Conservation (phyloP, 2,113 vertebrate genomes). For the Mobula birostris region DNA sequence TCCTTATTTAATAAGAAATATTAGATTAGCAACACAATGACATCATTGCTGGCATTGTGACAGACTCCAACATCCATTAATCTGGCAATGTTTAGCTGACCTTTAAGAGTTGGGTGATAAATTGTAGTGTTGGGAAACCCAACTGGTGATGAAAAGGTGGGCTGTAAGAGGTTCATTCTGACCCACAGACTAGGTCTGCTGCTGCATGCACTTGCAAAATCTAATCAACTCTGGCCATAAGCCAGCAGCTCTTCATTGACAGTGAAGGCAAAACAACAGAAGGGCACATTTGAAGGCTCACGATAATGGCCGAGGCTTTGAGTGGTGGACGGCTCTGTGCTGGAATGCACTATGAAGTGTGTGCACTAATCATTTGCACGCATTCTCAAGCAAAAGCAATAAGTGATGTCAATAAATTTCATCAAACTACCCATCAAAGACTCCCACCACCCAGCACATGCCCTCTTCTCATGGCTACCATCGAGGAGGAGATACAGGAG, state of each 20-base stretch:
- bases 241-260: conserved; percentile 6
- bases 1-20: not conserved
- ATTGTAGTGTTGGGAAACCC: conserved; percentile 17
- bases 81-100: conserved; percentile 9
- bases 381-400: too few relatives aligned
- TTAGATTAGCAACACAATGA: conserved; percentile 9
- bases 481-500: too few relatives aligned
- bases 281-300: not conserved
- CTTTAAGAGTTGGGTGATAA: conserved; percentile 27
- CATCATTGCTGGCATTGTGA: conserved; percentile 6
- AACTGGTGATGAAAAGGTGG: conserved; percentile 20
- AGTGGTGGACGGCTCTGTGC: not conserved
- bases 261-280: not conserved
- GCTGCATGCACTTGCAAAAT: not conserved
- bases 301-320: not conserved
- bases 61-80: not conserved
- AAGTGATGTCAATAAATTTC: not conserved
- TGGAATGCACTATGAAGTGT: too few relatives aligned
- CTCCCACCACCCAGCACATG: too few relatives aligned
- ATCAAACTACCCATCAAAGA: not conserved
- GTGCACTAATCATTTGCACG: too few relatives aligned
- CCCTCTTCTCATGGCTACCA: too few relatives aligned
- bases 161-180: conserved; percentile 20
- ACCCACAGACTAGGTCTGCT: not conserved
- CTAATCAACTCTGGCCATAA: not conserved